Evolutionary conservation across 2,113 vertebrate species (phyloP), one percentile per base, ranked within the genome.

Genomic region (Ailurus styani): DNA sequence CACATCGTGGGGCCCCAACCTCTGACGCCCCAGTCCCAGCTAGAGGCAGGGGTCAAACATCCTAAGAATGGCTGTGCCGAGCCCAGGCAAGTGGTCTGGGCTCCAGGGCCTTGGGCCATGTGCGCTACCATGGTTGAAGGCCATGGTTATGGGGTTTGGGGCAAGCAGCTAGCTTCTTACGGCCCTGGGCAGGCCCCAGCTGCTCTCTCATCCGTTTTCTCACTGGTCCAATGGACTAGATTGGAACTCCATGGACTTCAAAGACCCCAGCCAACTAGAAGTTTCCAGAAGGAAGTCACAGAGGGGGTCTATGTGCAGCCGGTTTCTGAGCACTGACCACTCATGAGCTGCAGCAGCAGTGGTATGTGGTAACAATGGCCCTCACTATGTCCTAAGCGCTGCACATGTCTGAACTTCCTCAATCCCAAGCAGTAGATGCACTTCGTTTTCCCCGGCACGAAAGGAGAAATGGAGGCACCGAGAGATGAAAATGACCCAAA

Each of bases 401-500:
- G 11, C 12, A 3, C 42, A 0, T 1, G 47, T 3, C 3, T n/a
- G 7, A 20, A 29, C 7, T n/a, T 2, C 11, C 11, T 45, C 2
- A 25, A 14, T 52, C 52, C 42, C 20, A 3, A 0, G 17, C 40
- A 42, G 47, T 0, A 42, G 40, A 21, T 1, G 4, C 0, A 0
- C 7, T 31, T 70, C 40, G 55, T 37, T 13, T 12, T 37, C 64
- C n/a, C 42, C 12, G 31, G 20, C 60, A n/a, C 66, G 14, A 23
- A 45, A 45, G 91, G 62, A 62, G 27, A 94, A 81, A 86, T 37
- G 1, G 54, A 90, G 90, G 62, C 45, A 20, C 23, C 12, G 42
- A 47, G 42, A 66, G 21, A 7, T 31, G 64, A 21, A 47, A 86
- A 18, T 37, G 45, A n/a, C 84, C 45, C 85, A 34, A 45, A 62